Percentiles rank a stretch among this genome's conserved stretches.
phyloP scores from a whole-genome alignment of 2,888 invertebrate genomes.

The Eupithecia dodoneata region DNA sequence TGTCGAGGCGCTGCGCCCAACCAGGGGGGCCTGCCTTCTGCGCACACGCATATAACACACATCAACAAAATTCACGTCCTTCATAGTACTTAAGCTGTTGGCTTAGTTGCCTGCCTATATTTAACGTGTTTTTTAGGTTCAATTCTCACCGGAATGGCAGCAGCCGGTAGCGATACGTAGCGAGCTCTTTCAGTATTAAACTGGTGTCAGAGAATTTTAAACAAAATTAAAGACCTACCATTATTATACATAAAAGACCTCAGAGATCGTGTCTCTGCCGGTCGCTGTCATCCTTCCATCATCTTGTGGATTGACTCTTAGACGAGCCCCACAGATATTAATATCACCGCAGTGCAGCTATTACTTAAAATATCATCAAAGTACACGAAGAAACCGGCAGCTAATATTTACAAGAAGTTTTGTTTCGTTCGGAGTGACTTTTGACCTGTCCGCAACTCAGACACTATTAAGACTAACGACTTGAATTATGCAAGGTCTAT shows the following conservation, averaged over 20 bases:
- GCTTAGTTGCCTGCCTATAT: no score
- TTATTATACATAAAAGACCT: neutral
- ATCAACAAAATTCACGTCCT: neutral
- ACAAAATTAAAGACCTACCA: neutral
- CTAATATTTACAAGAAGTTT: neutral
- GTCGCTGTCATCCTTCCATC: neutral
- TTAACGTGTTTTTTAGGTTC: no score
- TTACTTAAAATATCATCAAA: neutral
- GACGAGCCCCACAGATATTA: no score
- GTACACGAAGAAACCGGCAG: neutral
- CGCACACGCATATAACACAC: neutral
- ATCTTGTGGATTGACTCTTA: neutral
- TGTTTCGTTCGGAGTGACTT: neutral
- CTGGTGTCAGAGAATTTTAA: no score
- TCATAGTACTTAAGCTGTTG: no score
- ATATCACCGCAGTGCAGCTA: neutral
- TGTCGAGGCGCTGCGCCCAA: conserved; percentile 31
- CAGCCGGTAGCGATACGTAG: no score
- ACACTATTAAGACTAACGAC: neutral
- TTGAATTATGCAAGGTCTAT: neutral
- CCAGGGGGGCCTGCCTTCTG: neutral
- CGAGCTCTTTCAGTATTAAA: no score
- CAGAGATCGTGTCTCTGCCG: neutral
- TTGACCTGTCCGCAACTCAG: neutral
- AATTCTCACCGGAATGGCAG: no score